Percentiles rank a stretch among this genome's conserved stretches.
phyloP scores from a whole-genome alignment of 1,140 invertebrate species.

The Laodelphax striatellus region DNA sequence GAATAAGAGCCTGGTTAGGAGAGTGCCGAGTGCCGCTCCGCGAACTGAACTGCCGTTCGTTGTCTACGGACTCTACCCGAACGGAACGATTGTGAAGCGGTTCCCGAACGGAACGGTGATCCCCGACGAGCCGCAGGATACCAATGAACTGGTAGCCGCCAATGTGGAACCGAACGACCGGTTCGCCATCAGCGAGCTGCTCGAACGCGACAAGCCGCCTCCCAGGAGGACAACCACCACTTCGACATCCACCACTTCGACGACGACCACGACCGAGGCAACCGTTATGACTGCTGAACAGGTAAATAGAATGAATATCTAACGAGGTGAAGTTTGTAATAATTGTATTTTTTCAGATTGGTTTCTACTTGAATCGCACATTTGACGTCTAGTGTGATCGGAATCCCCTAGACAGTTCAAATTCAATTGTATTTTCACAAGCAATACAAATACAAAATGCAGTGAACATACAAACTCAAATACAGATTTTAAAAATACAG shows the following conservation, averaged over 20 bases:
- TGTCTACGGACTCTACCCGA: slow-evolving; percentile 23
- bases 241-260: background rate
- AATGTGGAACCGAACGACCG: slow-evolving; percentile 15
- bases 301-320: background rate
- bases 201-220: slow-evolving; percentile 17
- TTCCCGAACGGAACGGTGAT: slow-evolving; percentile 23
- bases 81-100: slow-evolving; percentile 23
- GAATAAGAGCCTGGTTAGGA: slow-evolving; percentile 19
- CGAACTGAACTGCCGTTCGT: slow-evolving; percentile 20
- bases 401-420: too few species aligned
- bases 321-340: too few species aligned
- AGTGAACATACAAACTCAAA: too few species aligned
- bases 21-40: slow-evolving; percentile 14
- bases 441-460: too few species aligned
- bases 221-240: slow-evolving; percentile 10
- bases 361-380: too few species aligned
- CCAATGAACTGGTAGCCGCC: slow-evolving; percentile 20
- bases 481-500: too few species aligned
- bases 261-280: background rate
- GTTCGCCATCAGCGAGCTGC: slow-evolving; percentile 13
- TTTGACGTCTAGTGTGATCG: too few species aligned
- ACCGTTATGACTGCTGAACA: background rate
- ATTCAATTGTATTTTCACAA: too few species aligned
- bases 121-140: slow-evolving; percentile 20
- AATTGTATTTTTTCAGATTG: too few species aligned